phyloP scores from a whole-genome alignment of 1,140 invertebrate genomes.

The Leptopilina boulardi region DNA sequence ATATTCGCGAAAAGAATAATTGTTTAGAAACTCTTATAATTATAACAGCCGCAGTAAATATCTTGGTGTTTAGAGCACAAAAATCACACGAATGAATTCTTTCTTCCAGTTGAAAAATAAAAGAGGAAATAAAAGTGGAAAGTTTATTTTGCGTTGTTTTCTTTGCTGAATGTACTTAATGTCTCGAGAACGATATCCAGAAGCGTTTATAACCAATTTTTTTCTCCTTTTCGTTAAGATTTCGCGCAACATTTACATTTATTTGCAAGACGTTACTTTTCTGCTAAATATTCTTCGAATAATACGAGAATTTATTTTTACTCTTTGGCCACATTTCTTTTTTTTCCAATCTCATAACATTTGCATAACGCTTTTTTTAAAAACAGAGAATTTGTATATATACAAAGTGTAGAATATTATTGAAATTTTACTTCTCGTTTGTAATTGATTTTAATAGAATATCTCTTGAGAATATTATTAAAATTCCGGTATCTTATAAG shows the following conservation, averaged over 20 bases:
- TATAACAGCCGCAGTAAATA: no score
- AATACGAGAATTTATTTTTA: not conserved
- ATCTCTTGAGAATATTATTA: no score
- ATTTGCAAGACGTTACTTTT: not conserved
- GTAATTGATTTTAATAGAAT: no score
- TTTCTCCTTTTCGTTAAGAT: slow-evolving; percentile 45
- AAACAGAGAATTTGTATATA: not conserved
- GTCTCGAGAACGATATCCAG: slow-evolving; percentile 55
- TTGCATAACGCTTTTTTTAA: slow-evolving; percentile 1
- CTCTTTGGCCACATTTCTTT: not conserved
- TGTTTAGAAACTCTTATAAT: no score
- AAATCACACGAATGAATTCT: no score
- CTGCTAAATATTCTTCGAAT: not conserved
- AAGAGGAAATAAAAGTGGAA: slow-evolving; percentile 4
- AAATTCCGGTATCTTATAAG: no score
- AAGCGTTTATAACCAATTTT: slow-evolving; percentile 54
- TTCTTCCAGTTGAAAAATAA: slow-evolving; percentile 34
- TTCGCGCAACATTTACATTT: not conserved
- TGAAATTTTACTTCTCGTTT: no score
- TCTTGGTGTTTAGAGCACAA: slow-evolving; percentile 34
- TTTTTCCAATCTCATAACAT: not conserved
- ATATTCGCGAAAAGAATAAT: no score
- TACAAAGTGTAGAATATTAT: no score
- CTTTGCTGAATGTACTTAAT: slow-evolving; percentile 50
- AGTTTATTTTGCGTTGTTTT: slow-evolving; percentile 56